Percentiles rank a stretch among this genome's conserved stretches.
phyloP scores from a whole-genome alignment of 2,888 invertebrate species.

The Scaptodrosophila latifasciaeformis region DNA sequence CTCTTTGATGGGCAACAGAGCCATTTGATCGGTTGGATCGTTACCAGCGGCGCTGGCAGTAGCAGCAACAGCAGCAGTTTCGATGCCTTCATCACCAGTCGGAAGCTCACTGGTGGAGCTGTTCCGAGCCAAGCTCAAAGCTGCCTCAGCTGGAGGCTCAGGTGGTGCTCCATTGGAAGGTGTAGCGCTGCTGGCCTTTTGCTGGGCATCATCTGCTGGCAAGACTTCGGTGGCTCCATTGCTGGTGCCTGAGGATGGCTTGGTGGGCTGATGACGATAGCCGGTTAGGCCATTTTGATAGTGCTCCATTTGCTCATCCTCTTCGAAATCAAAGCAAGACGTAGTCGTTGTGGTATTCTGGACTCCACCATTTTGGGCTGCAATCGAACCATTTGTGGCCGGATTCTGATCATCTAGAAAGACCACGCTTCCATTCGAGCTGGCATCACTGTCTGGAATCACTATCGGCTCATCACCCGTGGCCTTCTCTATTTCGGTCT shows the following conservation, averaged over 20 bases:
- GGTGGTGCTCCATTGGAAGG: constrained; percentile 13
- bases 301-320: constrained; percentile 78
- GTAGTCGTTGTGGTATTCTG: constrained; percentile 50
- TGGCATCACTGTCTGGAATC: constrained; percentile 53
- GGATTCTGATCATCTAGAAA: constrained; percentile 31
- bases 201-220: neutral
- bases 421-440: constrained; percentile 49
- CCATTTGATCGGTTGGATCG: neutral
- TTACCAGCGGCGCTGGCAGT: neutral
- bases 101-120: neutral
- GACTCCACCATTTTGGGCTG: no score
- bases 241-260: no score
- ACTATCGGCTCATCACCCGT: constrained; percentile 45
- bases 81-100: no score
- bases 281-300: neutral
- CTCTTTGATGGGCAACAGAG: constrained; percentile 71
- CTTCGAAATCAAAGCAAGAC: constrained; percentile 87
- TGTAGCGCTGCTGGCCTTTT: neutral
- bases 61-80: neutral
- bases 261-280: neutral
- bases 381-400: no score
- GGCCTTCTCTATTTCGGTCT: no score
- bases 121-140: neutral
- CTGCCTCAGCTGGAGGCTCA: constrained; percentile 4
- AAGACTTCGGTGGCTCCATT: no score